Conservation (phyloP, 2,797 vertebrate species). For the Threskiornis aethiopicus region DNA sequence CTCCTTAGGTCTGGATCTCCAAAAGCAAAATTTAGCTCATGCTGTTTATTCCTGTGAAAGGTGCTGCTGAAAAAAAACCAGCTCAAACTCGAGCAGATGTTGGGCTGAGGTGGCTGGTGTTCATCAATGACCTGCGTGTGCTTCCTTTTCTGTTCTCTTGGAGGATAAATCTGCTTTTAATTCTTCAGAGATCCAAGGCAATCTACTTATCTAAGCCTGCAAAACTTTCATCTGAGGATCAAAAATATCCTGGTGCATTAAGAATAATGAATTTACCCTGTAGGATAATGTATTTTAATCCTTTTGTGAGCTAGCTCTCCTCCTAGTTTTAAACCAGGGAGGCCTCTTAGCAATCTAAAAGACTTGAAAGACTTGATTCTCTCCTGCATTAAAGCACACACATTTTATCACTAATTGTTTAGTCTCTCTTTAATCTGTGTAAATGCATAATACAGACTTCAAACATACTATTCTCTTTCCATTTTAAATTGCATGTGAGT, state of each 20-base stretch:
- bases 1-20: not conserved
- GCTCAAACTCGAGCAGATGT: not conserved
- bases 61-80: not conserved
- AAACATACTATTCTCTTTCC: slow-evolving; percentile 39
- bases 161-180: not conserved
- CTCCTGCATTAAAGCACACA: slow-evolving; percentile 30
- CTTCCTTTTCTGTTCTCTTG: not conserved
- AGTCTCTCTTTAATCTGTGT: slow-evolving; percentile 54
- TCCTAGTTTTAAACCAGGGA: not conserved
- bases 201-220: not conserved
- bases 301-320: not conserved
- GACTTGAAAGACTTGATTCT: slow-evolving; percentile 46
- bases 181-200: not conserved
- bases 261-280: slow-evolving; percentile 30
- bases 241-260: slow-evolving; percentile 16
- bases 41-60: not conserved
- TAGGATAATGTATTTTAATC: slow-evolving; percentile 31
- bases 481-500: slow-evolving; percentile 41
- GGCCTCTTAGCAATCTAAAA: slow-evolving; percentile 7
- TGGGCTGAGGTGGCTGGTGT: not conserved
- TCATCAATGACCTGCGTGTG: not conserved
- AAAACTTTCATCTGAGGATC: slow-evolving; percentile 38
- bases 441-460: slow-evolving; percentile 28
- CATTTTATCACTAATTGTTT: slow-evolving; percentile 45
- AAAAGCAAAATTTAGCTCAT: not conserved